Evolutionary conservation across 2,888 invertebrate species (phyloP).

Genomic region (Lithophane ornitopus): DNA sequence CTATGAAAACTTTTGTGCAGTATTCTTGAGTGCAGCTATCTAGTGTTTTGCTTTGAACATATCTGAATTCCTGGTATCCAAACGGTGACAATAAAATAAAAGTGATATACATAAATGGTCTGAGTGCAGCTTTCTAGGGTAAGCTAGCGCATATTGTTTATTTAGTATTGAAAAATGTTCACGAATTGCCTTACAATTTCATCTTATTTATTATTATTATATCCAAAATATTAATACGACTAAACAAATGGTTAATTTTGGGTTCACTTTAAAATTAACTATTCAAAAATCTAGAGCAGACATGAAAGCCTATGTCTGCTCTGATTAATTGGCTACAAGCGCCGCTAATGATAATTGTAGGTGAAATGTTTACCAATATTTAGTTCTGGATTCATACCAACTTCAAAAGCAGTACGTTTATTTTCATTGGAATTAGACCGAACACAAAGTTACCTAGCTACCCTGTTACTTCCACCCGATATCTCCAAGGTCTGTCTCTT

Average conservation of each 20-base stretch:
- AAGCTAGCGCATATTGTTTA: fast-evolving
- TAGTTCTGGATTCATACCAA: not conserved
- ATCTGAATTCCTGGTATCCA: not conserved
- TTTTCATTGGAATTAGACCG: not conserved
- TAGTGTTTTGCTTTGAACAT: not conserved
- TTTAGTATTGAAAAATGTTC: not conserved
- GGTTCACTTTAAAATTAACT: not conserved
- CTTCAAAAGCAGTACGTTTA: not conserved
- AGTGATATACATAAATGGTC: too few species aligned
- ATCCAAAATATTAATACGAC: not conserved
- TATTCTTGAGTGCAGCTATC: not conserved
- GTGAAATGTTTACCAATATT: not conserved
- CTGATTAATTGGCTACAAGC: not conserved
- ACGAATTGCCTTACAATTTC: not conserved
- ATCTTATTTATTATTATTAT: not conserved
- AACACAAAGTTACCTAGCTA: not conserved
- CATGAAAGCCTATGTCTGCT: too few species aligned
- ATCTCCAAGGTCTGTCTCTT: slow-evolving; percentile 33
- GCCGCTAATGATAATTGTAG: not conserved
- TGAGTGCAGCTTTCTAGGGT: not conserved
- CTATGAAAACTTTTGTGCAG: not conserved
- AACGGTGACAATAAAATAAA: not conserved
- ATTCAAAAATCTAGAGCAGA: not conserved
- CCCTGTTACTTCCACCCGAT: slow-evolving; percentile 8
- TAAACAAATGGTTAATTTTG: not conserved